Base-by-base conservation (phyloP, 1,140 invertebrate species). In the Leptoteleia sp. region DNA sequence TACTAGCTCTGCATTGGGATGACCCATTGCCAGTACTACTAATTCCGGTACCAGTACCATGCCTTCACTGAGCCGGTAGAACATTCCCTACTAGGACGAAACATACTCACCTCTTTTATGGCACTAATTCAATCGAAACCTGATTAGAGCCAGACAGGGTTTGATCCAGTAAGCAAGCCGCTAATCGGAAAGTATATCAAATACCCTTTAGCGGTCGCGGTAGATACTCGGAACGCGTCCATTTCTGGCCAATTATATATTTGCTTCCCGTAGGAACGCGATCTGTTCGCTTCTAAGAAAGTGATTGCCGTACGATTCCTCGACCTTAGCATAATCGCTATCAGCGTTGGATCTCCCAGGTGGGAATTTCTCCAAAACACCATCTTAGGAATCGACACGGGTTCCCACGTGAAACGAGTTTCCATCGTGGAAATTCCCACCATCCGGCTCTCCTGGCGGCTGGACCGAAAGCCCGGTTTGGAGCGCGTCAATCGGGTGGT, bases 401-500 rank as follows among this genome's bases (percentile, higher is more conserved):
- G 31, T 68, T 68, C 64, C 64, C 64, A 68, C 64, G 48, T 47
- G 17, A 54, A 64, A 45, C 50, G 11, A 37, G 64, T 55, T 47
- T 47, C 12, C 38, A 13, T 1, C 11, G 48, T 45, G 48, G 35
- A 64, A 50, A 42, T 50, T 62, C 57, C 57, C 57, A 62, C 16
- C 57, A 35, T 43, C 29, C 4, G 25, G 17, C 12, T n/a, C n/a
- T n/a, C n/a, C n/a, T n/a, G n/a, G n/a, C 22, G 35, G 16, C 0
- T 7, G 50, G 35, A 29, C 7, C 12, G 19, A 22, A 22, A 5
- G n/a, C n/a, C 22, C 22, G 22, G 22, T 6, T 25, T 3, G 22
- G 22, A 3, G 22, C 22, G 22, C 22, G 22, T 6, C 3, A n/a
- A n/a, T n/a, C n/a, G n/a, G n/a, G n/a, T n/a, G n/a, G n/a, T n/a